Base-by-base conservation (phyloP, 1,140 invertebrate genomes). In the Ips typographus region DNA sequence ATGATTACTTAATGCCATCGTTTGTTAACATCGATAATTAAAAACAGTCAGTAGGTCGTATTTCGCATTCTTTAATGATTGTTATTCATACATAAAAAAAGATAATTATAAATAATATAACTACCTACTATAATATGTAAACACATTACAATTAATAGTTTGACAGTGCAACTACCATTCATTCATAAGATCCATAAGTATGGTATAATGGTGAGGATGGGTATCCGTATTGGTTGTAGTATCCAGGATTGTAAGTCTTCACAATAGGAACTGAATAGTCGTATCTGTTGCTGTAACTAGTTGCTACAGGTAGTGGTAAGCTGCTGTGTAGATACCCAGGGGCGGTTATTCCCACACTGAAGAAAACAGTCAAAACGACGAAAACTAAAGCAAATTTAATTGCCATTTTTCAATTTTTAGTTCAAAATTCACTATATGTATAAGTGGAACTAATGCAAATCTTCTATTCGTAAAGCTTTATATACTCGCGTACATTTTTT, bases 281-380 rank as follows among this genome's bases (percentile, higher is more conserved):
- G 22, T 60, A 68, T n/a, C 65, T 39, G 65, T 68, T 59, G 47
- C 56, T 68, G 42, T 68, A 68, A 40, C 65, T 68, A 8, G 65
- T 68, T 40, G 65, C 65, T 36, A 68, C 41, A 2, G 65, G 65
- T 49, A 49, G 22, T 6, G 44, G 44, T 22, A 49, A 49, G 22
- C 44, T 49, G 44, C 22, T 49, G 44, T 49, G 3, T 1, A 66
- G 7, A 38, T 38, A 66, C 2, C 43, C 55, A 42, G 65, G 55
- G 3, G 56, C 42, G 40, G 55, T 44, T 8, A 37, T 22, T 7
- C 37, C 6, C 5, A 7, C 4, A 41, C 64, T 39, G 22, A 64
- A 3, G 8, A 52, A 51, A 2, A 64, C 44, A 3, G 61, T 4
- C 7, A 53, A 51, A 43, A 57, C 51, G 41, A 55, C 8, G 0